Evolutionary conservation across 2,888 invertebrate species (phyloP), one percentile per base, ranked within the genome.

Genomic region (Chymomyza amoena): DNA sequence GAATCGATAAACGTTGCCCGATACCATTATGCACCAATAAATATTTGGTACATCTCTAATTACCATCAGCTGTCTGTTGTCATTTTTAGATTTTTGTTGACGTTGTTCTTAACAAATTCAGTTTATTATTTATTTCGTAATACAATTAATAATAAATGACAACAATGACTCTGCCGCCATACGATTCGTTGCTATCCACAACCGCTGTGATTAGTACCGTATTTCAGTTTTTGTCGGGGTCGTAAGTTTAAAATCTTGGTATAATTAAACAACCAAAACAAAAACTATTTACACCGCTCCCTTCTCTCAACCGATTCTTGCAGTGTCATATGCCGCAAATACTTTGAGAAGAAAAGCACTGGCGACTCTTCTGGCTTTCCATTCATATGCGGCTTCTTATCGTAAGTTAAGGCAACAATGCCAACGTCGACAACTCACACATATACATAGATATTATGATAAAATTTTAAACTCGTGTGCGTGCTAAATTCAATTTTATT

Each of bases 201-300:
- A 89, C 94, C 57, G 97, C 97, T 51, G 96, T 96, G 61, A 92
- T 95, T 72, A 95, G 95, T 75, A 97, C 97, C 16, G 94, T 97
- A 79, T 92, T 96, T 72, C 96, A 97, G 90, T 97, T 96, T 93
- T 92, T 97, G 80, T 95, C 97, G 71, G 97, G 97, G 92, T 93
- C 94, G 97, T 97, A 94, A 94, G 96, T 28, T 15, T 13, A 57
- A 15, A 61, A 45, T 13, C 39, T 13, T 13, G 10, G 0, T 45
- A 45, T 57, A 20, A 25, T 57, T 57, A 18, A 57, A 16, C 52
- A 39, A 25, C n/a, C 45, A 61, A 54, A n/a, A 59, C 13, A 45
- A 45, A 45, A 45, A 36, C 36, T 7, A 6, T 36, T 13, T 13
- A 13, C 13, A 45, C 4, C 13, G 39, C 10, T 45, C 4, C 13